Base-by-base conservation (phyloP, 2,888 invertebrate species). In the Brachyopa scutellaris region DNA sequence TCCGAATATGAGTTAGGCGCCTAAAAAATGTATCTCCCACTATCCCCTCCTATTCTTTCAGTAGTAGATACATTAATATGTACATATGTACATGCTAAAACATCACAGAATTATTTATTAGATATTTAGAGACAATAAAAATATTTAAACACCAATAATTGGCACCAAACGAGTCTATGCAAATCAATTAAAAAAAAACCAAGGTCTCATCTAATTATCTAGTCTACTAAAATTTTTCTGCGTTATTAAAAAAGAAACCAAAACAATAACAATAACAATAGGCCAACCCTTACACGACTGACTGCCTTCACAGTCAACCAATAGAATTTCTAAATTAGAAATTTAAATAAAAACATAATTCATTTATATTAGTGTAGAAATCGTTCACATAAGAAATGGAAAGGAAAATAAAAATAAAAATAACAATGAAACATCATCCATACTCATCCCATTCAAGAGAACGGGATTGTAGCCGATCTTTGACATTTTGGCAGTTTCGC, bases 401-500 rank as follows among this genome's bases (percentile, higher is more conserved):
- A n/a, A n/a, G n/a, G n/a, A 5, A 11, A 9, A 36, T 11, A 11
- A 36, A 6, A 36, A 36, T 36, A 36, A 36, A 9, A 15, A 15
- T 23, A 29, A 17, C 0, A 19, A 31, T 5, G n/a, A 17, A 17
- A 2, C 11, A 31, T 8, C 3, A 61, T 7, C 7, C 4, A 29
- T 31, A 62, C 6, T 1, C 19, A 61, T 7, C 31, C 62, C 47
- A 17, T 23, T 33, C 2, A 36, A n/a, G 0, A 29, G 36, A 62
- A 47, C 33, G 8, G 31, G 62, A 45, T 62, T 61, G 13, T 2
- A 2, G 19, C 15, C n/a, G 49, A 49, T 64, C 49, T 64, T 64
- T 64, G 49, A 15, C 64, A 64, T 64, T 64, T 64, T 15, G 4
- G 9, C n/a, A 17, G 51, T 17, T 17, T 17, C 29, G 29, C 2